Percentiles rank a stretch among this genome's conserved stretches.
Conservation (phyloP, 2,888 invertebrate species). For the Axea sp. region DNA sequence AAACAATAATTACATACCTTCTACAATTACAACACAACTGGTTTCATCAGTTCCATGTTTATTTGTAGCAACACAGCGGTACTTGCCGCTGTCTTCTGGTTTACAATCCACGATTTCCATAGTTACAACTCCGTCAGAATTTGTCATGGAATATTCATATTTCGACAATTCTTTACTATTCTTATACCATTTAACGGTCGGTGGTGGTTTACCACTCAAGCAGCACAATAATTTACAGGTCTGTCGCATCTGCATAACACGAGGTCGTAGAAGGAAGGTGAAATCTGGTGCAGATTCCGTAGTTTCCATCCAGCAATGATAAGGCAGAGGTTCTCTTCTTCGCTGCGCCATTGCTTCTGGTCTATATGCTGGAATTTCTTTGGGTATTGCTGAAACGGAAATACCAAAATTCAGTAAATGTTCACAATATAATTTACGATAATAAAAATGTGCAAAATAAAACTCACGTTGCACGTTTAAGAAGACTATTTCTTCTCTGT, state of each 20-base stretch:
- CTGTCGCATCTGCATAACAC: slow-evolving; percentile 97
- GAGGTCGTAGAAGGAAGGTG: slow-evolving; percentile 98
- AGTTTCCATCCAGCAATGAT: slow-evolving; percentile 95
- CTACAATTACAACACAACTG: slow-evolving; percentile 96
- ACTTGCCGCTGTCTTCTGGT: slow-evolving; percentile 97
- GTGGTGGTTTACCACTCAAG: slow-evolving; percentile 95
- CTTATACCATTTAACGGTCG: slow-evolving; percentile 95
- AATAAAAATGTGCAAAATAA: slow-evolving; percentile 65
- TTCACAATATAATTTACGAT: too few relatives aligned
- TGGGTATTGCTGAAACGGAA: slow-evolving; percentile 84
- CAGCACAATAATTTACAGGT: slow-evolving; percentile 99
- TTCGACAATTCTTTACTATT: slow-evolving; percentile 94
- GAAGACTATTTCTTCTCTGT: slow-evolving; percentile 97
- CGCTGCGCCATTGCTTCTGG: slow-evolving; percentile 86
- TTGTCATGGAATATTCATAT: slow-evolving; percentile 93
- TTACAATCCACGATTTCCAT: slow-evolving; percentile 97
- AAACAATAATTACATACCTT: slow-evolving; percentile 87
- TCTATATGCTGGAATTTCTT: slow-evolving; percentile 84
- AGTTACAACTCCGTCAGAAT: slow-evolving; percentile 96
- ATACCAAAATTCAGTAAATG: too few relatives aligned
- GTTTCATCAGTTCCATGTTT: slow-evolving; percentile 97
- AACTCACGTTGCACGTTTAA: slow-evolving; percentile 93
- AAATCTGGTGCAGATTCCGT: slow-evolving; percentile 96
- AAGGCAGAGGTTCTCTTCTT: slow-evolving; percentile 89
- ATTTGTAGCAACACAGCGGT: slow-evolving; percentile 96